phyloP scores from a whole-genome alignment of 1,140 invertebrate genomes.

The Pogonus chalceus region DNA sequence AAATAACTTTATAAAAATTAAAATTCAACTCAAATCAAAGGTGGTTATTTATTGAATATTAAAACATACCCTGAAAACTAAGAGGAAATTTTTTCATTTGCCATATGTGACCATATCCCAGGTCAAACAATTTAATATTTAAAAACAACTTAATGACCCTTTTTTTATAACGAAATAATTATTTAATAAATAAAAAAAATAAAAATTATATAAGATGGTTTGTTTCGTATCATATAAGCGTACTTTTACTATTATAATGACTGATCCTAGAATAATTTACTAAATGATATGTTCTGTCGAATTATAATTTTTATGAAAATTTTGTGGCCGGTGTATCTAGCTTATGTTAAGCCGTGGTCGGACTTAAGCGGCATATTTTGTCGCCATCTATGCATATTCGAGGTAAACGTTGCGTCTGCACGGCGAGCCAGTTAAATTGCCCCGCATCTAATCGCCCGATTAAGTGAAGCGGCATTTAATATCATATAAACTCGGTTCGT shows the following conservation, averaged over 20 bases:
- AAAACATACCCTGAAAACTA: too few species aligned
- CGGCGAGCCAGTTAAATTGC: neutral
- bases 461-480: constrained; percentile 5
- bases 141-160: too few species aligned
- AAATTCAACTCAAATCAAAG: too few species aligned
- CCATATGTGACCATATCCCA: too few species aligned
- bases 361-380: neutral
- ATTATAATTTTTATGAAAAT: neutral
- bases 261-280: neutral
- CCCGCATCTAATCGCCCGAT: neutral
- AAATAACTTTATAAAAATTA: too few species aligned
- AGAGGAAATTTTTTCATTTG: too few species aligned
- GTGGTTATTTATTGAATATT: too few species aligned
- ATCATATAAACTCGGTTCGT: neutral
- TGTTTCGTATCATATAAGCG: too few species aligned
- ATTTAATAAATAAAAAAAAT: too few species aligned
- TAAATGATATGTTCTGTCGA: neutral
- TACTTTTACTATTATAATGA: neutral
- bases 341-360: neutral
- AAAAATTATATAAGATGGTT: too few species aligned
- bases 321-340: neutral
- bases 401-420: neutral
- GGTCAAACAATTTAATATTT: too few species aligned
- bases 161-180: too few species aligned
- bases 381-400: neutral